Percentiles rank a stretch among this genome's conserved stretches.
These are phyloP conservation scores for Leptodactylus fuscus DNA, from an alignment of 2,113 vertebrate genomes.

Conservation along the genomic window DNA sequence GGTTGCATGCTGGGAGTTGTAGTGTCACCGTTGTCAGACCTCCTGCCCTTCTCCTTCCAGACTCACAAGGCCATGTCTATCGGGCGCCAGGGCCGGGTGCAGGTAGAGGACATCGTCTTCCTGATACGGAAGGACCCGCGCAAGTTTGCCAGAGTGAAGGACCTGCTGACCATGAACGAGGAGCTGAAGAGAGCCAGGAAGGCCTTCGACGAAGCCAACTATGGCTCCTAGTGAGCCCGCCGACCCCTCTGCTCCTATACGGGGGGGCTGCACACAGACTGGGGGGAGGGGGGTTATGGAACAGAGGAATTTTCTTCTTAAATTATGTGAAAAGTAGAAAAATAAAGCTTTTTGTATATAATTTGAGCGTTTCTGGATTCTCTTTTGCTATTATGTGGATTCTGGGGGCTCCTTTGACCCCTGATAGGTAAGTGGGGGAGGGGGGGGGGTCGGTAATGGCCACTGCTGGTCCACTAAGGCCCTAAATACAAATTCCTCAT, in stretches of 20 bases:
- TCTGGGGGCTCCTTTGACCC: too few relatives aligned
- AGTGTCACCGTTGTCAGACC: too few relatives aligned
- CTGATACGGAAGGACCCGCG: constrained; percentile 95
- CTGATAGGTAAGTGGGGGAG: too few relatives aligned
- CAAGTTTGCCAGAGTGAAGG: constrained; percentile 97
- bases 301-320: too few relatives aligned
- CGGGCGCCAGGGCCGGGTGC: constrained; percentile 94
- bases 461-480: too few relatives aligned
- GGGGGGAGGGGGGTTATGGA: not conserved
- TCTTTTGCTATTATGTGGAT: too few relatives aligned
- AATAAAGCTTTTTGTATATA: too few relatives aligned
- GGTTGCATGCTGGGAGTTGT: not conserved
- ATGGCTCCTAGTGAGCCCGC: constrained; percentile 82
- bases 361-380: too few relatives aligned
- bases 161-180: constrained; percentile 97
- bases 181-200: constrained; percentile 96
- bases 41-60: constrained; percentile 63
- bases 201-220: constrained; percentile 97
- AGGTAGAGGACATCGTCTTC: constrained; percentile 98
- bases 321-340: too few relatives aligned
- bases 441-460: too few relatives aligned
- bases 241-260: not conserved
- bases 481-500: too few relatives aligned
- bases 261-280: too few relatives aligned
- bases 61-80: constrained; percentile 99